A percentile compares a stretch with the other conserved stretches of the same genome.
Evolutionary conservation across 2,113 vertebrate species (phyloP).

Genomic region (Hemibagrus wyckioides): DNA sequence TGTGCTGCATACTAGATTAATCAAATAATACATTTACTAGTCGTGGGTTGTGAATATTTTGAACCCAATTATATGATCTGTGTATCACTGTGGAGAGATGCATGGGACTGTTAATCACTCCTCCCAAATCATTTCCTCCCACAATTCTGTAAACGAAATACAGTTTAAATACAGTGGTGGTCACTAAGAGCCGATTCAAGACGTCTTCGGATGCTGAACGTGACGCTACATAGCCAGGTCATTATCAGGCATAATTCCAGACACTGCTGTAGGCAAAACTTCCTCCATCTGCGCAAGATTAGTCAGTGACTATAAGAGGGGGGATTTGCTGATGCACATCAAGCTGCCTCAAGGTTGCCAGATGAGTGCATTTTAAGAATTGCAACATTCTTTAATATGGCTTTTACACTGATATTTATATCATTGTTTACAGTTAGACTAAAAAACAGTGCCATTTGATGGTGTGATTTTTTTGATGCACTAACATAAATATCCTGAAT

Average conservation of each 20-base stretch:
- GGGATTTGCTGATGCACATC: too few relatives aligned
- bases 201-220: background rate
- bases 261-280: too few relatives aligned
- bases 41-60: background rate
- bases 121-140: background rate
- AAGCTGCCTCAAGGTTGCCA: background rate
- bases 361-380: background rate
- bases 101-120: background rate
- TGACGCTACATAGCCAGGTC: too few relatives aligned
- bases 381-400: background rate
- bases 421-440: too few relatives aligned
- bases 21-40: background rate
- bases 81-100: background rate
- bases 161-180: too few relatives aligned
- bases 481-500: too few relatives aligned
- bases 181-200: background rate
- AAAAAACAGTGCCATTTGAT: too few relatives aligned
- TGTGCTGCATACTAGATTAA: background rate
- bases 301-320: too few relatives aligned
- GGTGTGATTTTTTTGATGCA: too few relatives aligned
- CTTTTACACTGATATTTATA: too few relatives aligned
- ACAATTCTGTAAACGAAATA: background rate
- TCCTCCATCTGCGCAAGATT: background rate
- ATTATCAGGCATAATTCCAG: too few relatives aligned
- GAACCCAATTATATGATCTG: background rate